These are phyloP conservation scores for Megaceryle torquata DNA, from an alignment of 2,113 vertebrate species.

Conservation along the genomic window DNA sequence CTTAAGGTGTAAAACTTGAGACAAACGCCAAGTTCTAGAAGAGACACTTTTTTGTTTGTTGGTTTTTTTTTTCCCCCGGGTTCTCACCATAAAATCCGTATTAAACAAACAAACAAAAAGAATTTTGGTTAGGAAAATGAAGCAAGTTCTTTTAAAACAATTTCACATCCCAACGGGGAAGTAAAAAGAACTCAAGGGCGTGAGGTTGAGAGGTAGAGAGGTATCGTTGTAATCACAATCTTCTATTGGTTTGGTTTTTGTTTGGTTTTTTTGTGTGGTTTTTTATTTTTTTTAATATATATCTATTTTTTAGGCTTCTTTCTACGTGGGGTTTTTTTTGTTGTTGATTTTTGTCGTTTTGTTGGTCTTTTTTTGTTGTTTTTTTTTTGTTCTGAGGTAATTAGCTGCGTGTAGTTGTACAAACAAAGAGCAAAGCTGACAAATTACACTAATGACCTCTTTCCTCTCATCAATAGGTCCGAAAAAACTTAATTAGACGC, in stretches of 20 bases:
- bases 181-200: slow-evolving; percentile 38
- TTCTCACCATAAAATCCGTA: slow-evolving; percentile 10
- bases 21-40: slow-evolving; percentile 11
- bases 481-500: slow-evolving; percentile 77
- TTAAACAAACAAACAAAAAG: background rate
- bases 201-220: slow-evolving; percentile 72
- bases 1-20: slow-evolving; percentile 18
- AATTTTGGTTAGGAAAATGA: slow-evolving; percentile 21
- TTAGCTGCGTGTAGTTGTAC: slow-evolving; percentile 36
- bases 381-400: slow-evolving; percentile 53
- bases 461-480: slow-evolving; percentile 52
- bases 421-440: slow-evolving; percentile 21
- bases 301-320: no score
- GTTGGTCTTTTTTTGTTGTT: no score
- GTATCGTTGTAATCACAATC: slow-evolving; percentile 61
- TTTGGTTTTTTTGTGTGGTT: background rate
- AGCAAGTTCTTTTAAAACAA: background rate
- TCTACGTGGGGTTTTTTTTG: background rate
- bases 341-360: background rate
- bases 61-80: background rate
- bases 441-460: slow-evolving; percentile 47
- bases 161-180: background rate
- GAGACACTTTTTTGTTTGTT: background rate
- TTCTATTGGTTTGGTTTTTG: slow-evolving; percentile 45
- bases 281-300: no score